Evolutionary conservation across 2,888 invertebrate genomes (phyloP).

Genomic region (Ceratothoa steindachneri): DNA sequence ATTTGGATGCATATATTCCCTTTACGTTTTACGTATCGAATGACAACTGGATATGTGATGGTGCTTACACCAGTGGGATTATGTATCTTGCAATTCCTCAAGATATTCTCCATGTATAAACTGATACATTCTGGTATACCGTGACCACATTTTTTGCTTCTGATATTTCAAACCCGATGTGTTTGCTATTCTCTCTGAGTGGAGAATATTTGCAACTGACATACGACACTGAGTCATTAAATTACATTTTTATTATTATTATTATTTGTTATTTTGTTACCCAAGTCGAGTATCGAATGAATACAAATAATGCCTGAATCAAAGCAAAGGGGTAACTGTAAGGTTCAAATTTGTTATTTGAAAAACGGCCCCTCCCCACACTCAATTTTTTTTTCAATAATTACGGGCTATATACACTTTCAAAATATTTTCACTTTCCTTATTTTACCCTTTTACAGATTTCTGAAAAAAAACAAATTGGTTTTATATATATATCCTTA

Average conservation of each 20-base stretch:
- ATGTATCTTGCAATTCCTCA: slow-evolving; percentile 5
- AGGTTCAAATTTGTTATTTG: no score
- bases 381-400: no score
- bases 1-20: background rate
- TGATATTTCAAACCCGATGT: background rate
- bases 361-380: no score
- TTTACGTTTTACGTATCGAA: background rate
- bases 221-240: background rate
- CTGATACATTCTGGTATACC: background rate
- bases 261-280: background rate
- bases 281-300: no score
- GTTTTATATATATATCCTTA: no score
- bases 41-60: background rate
- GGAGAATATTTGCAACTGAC: background rate
- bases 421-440: no score
- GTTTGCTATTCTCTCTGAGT: slow-evolving; percentile 1
- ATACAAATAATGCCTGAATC: no score
- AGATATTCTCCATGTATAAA: slow-evolving; percentile 1
- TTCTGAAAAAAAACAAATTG: no score
- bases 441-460: no score
- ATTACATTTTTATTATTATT: background rate
- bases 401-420: no score
- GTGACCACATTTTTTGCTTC: slow-evolving; percentile 5
- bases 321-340: no score
- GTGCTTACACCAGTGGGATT: background rate